Evolutionary conservation across 2,113 vertebrate species (phyloP).

Genomic region (Melospiza melodia): DNA sequence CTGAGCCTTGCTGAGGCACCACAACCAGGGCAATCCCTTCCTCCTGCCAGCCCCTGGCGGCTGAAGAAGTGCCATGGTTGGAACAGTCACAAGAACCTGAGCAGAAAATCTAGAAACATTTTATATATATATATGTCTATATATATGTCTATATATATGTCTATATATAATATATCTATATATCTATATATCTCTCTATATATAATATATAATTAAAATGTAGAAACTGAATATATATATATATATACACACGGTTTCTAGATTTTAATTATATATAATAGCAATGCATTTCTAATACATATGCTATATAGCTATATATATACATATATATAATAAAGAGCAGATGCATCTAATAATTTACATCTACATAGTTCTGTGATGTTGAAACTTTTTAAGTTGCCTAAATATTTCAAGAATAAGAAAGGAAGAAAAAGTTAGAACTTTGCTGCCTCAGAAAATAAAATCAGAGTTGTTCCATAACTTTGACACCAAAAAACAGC

Average conservation of each 20-base stretch:
- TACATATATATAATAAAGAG: not conserved
- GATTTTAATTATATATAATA: not conserved
- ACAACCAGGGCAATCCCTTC: not conserved
- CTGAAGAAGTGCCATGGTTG: not conserved
- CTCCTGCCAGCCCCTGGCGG: not conserved
- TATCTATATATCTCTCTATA: no score
- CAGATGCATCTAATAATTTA: not conserved
- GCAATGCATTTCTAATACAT: not conserved
- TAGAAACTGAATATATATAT: no score
- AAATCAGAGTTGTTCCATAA: not conserved
- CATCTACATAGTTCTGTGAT: not conserved
- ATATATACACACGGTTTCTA: no score
- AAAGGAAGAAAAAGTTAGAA: not conserved
- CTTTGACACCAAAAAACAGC: accelerated
- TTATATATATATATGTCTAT: no score
- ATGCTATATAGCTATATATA: not conserved
- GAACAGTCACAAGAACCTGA: not conserved
- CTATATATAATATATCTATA: no score
- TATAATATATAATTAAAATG: no score
- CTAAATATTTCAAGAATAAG: not conserved
- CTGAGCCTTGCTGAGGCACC: not conserved
- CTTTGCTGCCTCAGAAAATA: not conserved
- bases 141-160: no score
- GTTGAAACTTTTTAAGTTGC: not conserved
- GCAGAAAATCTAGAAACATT: not conserved